Evolutionary conservation across 2,888 invertebrate genomes (phyloP).

Genomic region (Scelioninae gen. 1): DNA sequence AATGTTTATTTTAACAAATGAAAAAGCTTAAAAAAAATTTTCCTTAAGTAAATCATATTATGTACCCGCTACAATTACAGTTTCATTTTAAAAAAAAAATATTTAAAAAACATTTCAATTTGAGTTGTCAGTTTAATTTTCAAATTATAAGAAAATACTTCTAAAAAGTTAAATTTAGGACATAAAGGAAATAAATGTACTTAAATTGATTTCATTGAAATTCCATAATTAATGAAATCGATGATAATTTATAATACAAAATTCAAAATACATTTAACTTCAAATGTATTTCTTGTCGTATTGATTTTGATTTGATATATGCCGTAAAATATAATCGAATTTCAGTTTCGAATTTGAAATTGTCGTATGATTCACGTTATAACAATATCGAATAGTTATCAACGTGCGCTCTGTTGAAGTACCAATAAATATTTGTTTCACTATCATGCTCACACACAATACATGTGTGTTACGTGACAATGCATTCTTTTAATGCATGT

Average conservation of each 20-base stretch:
- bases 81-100: too few relatives aligned
- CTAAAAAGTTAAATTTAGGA: too few relatives aligned
- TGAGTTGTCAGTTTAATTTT: too few relatives aligned
- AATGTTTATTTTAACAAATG: neutral
- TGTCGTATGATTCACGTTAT: conserved; percentile 3
- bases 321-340: neutral
- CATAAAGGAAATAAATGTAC: too few relatives aligned
- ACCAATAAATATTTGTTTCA: conserved; percentile 9
- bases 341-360: conserved; percentile 1
- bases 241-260: neutral
- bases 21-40: too few relatives aligned
- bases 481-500: neutral
- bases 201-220: too few relatives aligned
- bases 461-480: conserved; percentile 1
- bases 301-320: neutral
- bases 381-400: conserved; percentile 7
- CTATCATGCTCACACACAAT: conserved; percentile 3
- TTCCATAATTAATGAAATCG: too few relatives aligned
- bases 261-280: neutral
- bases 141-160: too few relatives aligned
- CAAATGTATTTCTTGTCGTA: neutral
- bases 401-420: conserved; percentile 10
- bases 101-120: too few relatives aligned
- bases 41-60: too few relatives aligned
- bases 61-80: too few relatives aligned